Evolutionary conservation across 2,113 vertebrate genomes (phyloP).

Genomic region (Corynorhinus townsendii): DNA sequence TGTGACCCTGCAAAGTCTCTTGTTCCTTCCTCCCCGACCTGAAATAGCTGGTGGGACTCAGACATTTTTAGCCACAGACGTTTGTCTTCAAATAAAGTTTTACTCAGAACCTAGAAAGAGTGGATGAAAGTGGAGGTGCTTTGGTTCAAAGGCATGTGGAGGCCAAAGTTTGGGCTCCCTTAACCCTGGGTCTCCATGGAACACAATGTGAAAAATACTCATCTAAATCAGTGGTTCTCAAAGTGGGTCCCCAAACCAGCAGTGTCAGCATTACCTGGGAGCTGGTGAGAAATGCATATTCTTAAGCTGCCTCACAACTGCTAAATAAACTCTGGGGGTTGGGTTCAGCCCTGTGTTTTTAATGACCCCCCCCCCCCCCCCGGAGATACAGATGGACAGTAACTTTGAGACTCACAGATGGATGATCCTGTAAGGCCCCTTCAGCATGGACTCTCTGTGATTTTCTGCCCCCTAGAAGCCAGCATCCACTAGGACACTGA

Average conservation of each 20-base stretch:
- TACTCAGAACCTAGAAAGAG: background rate
- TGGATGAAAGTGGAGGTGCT: background rate
- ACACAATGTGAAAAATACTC: background rate
- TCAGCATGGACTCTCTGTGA: background rate
- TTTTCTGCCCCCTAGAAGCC: background rate
- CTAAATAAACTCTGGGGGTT: background rate
- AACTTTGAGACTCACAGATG: background rate
- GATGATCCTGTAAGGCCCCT: background rate
- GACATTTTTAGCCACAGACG: background rate
- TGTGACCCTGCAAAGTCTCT: background rate
- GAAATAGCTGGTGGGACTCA: background rate
- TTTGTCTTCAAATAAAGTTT: background rate
- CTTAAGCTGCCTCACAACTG: background rate
- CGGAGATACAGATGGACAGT: background rate
- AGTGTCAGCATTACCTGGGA: background rate
- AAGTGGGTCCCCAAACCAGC: background rate
- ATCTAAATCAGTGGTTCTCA: background rate
- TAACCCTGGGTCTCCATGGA: background rate
- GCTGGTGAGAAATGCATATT: background rate
- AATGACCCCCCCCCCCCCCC: background rate
- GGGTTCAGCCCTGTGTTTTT: background rate
- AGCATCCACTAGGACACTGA: background rate
- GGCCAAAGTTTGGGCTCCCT: background rate
- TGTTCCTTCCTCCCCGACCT: background rate
- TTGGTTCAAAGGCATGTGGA: background rate